phyloP scores from a whole-genome alignment of 2,888 invertebrate species.

The Iphiclides podalirius region DNA sequence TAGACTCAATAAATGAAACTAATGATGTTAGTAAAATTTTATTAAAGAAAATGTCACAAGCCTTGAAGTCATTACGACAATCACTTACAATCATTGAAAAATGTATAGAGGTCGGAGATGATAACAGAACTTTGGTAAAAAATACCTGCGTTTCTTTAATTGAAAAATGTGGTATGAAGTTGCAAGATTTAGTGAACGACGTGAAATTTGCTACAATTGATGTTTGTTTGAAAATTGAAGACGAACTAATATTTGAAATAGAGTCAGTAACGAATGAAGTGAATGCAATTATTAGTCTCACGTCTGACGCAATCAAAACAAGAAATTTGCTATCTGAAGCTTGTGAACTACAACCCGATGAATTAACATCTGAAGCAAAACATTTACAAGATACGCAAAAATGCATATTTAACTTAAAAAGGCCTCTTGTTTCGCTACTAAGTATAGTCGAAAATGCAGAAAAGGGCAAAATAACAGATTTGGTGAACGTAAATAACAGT shows the following conservation, averaged over 20 bases:
- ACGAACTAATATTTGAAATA: conserved; percentile 61
- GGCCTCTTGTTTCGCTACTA: conserved; percentile 56
- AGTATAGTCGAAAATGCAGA: conserved; percentile 57
- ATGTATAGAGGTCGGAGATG: conserved; percentile 84
- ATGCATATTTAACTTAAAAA: conserved; percentile 61
- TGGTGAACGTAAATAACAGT: conserved; percentile 46
- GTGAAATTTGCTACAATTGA: conserved; percentile 61
- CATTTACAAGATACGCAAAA: conserved; percentile 67
- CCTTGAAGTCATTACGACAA: conserved; percentile 83
- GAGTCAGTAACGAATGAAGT: conserved; percentile 72
- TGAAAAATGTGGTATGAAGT: conserved; percentile 78
- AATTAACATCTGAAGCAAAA: conserved; percentile 50
- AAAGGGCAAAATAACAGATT: conserved; percentile 39
- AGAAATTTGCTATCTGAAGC: conserved; percentile 56
- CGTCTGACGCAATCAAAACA: conserved; percentile 76
- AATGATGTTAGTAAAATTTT: conserved; percentile 71
- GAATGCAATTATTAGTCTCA: conserved; percentile 66
- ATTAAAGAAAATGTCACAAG: conserved; percentile 77
- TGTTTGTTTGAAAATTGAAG: conserved; percentile 63
- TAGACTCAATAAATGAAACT: conserved; percentile 59
- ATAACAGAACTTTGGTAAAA: conserved; percentile 83
- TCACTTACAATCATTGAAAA: conserved; percentile 84
- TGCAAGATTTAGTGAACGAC: conserved; percentile 76
- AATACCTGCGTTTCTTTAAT: conserved; percentile 84
- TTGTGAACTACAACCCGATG: conserved; percentile 52